Evolutionary conservation across 2,888 invertebrate genomes (phyloP), one percentile per base, ranked within the genome.

Genomic region (Cheiracanthium punctorium): DNA sequence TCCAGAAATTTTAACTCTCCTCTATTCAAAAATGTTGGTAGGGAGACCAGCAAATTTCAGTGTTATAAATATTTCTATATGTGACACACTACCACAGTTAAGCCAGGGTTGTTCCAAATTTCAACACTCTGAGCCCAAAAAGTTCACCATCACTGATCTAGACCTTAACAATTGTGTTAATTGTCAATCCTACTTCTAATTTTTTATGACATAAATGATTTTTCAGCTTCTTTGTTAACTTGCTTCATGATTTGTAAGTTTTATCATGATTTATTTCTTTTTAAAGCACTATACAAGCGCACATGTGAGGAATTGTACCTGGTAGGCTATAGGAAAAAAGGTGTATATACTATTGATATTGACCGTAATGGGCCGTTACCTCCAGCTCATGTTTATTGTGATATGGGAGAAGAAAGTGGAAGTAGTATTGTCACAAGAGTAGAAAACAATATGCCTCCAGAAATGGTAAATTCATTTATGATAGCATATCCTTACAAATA

Each of bases 331-430:
- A 96, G 96, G 0, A 95, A 96, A 89, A 96, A 97, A 48, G 97
- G 97, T 90, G 96, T 97, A 0, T 98, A 97, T 91, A 94, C 95
- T 69, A 97, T 98, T 90, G 98, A 98, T 91, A 96, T 98, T 77
- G 98, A 98, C 91, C 97, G 98, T 0, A 97, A 97, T 91, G 98
- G 98, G 0, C 94, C 95, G 82, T 96, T 97, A 91, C 96, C 97
- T 1, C 97, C 97, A 0, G 96, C 97, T 0, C 95, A 96, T 90
- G 97, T 98, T 0, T 95, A 96, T 90, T 98, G 98, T 91, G 96
- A 97, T 91, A 98, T 98, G 91, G 96, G 96, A 91, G 95, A 95
- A 64, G 93, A 96, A 90, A 96, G 96, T 86, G 96, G 96, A 91
- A 90, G 90, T 29, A 96, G 96, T 0, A 97, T 97, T 89, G 96